These are phyloP conservation scores for Rhombomys opimus DNA, from an alignment of 2,113 vertebrate species.

Conservation along the genomic window DNA sequence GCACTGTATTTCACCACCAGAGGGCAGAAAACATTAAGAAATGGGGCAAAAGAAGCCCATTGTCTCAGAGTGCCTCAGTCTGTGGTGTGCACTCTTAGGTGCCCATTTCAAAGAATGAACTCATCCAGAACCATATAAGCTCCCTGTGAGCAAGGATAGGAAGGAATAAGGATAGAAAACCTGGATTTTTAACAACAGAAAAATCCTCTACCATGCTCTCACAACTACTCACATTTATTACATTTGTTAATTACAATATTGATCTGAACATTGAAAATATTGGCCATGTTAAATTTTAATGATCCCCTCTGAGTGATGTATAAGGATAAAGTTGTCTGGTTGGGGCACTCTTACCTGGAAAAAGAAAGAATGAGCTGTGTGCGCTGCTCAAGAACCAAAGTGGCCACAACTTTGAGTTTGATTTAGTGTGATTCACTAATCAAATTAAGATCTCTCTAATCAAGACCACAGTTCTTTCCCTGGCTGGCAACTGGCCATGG, in stretches of 20 bases:
- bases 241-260: constrained; percentile 1
- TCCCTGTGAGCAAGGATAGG: not conserved
- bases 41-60: not conserved
- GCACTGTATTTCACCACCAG: constrained; percentile 70
- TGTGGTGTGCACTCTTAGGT: not conserved
- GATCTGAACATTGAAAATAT: not conserved
- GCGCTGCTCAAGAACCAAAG: not conserved
- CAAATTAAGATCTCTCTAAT: not conserved
- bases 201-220: constrained; percentile 4
- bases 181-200: not conserved
- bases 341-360: not conserved
- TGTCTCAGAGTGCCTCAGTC: not conserved
- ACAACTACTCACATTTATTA: not conserved
- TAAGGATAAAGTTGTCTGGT: not conserved
- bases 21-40: constrained; percentile 77
- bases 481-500: too few relatives aligned
- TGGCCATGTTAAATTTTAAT: not conserved
- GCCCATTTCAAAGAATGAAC: constrained; percentile 8
- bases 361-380: not conserved
- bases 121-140: not conserved
- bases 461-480: not conserved
- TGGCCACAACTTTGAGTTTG: not conserved
- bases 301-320: not conserved
- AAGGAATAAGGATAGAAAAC: not conserved
- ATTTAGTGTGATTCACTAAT: not conserved